Percentiles rank a stretch among this genome's conserved stretches.
Conservation (phyloP, 2,797 vertebrate species). For the Phyllotis vaccarum region DNA sequence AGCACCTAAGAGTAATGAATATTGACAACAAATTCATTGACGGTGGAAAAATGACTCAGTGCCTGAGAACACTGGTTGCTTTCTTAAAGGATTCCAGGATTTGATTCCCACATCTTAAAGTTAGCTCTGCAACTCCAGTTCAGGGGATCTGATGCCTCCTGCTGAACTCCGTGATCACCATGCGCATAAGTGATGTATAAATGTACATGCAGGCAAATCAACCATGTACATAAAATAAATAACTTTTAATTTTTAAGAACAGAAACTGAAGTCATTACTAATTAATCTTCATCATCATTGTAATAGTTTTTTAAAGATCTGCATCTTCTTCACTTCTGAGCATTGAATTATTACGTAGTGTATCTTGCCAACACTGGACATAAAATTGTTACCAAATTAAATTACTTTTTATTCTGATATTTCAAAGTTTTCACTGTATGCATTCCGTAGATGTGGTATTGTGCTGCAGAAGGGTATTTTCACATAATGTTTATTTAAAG, state of each 20-base stretch:
- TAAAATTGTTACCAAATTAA: neutral
- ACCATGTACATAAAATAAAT: neutral
- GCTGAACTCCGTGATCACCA: neutral
- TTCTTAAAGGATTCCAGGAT: neutral
- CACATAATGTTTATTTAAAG: neutral
- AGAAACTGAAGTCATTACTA: slow-evolving; percentile 21
- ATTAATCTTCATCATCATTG: slow-evolving; percentile 43
- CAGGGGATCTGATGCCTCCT: neutral
- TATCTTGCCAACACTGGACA: neutral
- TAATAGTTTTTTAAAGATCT: slow-evolving; percentile 25
- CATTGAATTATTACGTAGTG: neutral
- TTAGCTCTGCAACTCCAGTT: neutral
- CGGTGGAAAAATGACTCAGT: neutral
- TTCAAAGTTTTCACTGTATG: neutral
- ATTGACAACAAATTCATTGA: neutral
- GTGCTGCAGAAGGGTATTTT: neutral
- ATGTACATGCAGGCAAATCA: neutral
- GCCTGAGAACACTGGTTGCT: neutral
- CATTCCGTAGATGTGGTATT: neutral
- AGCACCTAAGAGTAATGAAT: neutral
- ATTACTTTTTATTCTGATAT: neutral
- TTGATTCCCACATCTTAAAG: neutral
- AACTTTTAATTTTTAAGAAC: neutral
- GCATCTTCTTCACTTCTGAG: neutral
- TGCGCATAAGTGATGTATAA: neutral